Conservation (phyloP, 2,888 invertebrate genomes). For the Bunonema sp. region DNA sequence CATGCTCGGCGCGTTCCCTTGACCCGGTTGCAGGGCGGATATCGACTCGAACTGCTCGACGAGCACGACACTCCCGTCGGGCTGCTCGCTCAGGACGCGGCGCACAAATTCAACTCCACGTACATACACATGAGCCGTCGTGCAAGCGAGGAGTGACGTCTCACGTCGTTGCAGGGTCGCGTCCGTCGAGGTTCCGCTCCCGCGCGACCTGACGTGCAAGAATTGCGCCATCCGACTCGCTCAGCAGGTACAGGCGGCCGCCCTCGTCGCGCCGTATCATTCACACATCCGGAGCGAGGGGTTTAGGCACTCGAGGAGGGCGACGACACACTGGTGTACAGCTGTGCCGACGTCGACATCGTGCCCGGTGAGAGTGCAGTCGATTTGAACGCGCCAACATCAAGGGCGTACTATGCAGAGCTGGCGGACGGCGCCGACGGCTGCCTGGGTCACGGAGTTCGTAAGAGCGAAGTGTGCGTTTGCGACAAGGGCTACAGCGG, state of each 20-base stretch:
- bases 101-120: too few relatives aligned
- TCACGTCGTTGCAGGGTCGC: constrained; percentile 1
- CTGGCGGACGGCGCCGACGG: too few relatives aligned
- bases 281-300: too few relatives aligned
- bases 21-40: constrained; percentile 64
- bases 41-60: constrained; percentile 71
- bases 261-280: too few relatives aligned
- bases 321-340: constrained; percentile 72
- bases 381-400: too few relatives aligned
- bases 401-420: too few relatives aligned
- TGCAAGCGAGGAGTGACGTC: too few relatives aligned
- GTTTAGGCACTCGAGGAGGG: constrained; percentile 82
- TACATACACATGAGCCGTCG: too few relatives aligned
- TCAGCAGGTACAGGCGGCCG: too few relatives aligned
- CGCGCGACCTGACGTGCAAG: constrained; percentile 65
- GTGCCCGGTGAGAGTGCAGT: constrained; percentile 12
- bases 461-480: constrained; percentile 52
- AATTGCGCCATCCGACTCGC: constrained; percentile 77
- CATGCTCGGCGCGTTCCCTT: too few relatives aligned
- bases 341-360: constrained; percentile 68
- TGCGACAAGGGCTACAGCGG: constrained; percentile 71
- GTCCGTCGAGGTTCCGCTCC: constrained; percentile 56
- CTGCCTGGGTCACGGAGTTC: too few relatives aligned
- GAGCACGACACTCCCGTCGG: constrained; percentile 66
- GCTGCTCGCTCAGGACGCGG: too few relatives aligned